Evolutionary conservation across 2,797 vertebrate species (phyloP).

Genomic region (Esox lucius): DNA sequence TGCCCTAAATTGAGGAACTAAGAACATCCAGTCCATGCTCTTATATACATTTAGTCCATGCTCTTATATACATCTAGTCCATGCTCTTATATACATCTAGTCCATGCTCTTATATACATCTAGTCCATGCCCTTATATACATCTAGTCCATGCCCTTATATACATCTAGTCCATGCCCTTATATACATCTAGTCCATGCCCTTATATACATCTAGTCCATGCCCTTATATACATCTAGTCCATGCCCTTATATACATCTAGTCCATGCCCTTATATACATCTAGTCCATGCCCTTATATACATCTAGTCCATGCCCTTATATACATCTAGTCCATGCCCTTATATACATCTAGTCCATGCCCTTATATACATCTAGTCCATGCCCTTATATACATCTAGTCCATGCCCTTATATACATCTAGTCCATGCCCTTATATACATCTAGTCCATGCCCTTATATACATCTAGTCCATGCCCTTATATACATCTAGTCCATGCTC

Average conservation of each 20-base stretch:
- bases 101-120: slow-evolving; percentile 23
- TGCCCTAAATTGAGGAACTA: slow-evolving; percentile 75
- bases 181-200: slow-evolving; percentile 36
- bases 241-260: slow-evolving; percentile 46
- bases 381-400: no score
- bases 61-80: no score
- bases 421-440: no score
- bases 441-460: no score
- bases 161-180: slow-evolving; percentile 34
- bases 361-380: no score
- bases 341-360: no score
- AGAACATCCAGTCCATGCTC: slow-evolving; percentile 39
- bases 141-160: slow-evolving; percentile 13
- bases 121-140: slow-evolving; percentile 41
- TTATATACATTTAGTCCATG: slow-evolving; percentile 38
- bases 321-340: slow-evolving; percentile 32
- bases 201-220: no score
- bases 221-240: slow-evolving; percentile 34
- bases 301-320: slow-evolving; percentile 34
- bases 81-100: no score
- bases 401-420: no score
- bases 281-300: no score
- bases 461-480: no score
- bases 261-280: no score
- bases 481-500: neutral